Percentiles rank a stretch among this genome's conserved stretches.
phyloP scores from a whole-genome alignment of 2,113 vertebrate species.

The Leiothrix lutea region DNA sequence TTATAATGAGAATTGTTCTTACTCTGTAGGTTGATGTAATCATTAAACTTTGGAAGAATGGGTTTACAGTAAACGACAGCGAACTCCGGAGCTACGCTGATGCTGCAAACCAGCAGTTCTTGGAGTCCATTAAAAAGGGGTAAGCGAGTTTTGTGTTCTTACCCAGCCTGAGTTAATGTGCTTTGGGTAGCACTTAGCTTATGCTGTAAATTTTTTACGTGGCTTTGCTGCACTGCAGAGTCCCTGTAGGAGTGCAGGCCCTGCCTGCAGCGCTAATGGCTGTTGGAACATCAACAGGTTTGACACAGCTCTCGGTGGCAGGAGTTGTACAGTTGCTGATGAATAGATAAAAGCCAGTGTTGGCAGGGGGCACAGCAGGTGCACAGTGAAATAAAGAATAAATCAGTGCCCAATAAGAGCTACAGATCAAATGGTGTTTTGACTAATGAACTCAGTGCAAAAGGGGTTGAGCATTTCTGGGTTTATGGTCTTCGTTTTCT shows the following conservation, averaged over 20 bases:
- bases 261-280: not conserved
- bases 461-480: not conserved
- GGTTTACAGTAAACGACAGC: slow-evolving; percentile 89
- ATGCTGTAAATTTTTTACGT: not conserved
- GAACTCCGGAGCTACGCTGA: slow-evolving; percentile 87
- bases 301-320: not conserved
- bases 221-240: not conserved
- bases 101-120: slow-evolving; percentile 87
- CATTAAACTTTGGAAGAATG: slow-evolving; percentile 94
- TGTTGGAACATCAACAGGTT: not conserved
- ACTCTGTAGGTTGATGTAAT: slow-evolving; percentile 85
- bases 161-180: not conserved
- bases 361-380: slow-evolving; percentile 2
- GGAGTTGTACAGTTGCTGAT: not conserved
- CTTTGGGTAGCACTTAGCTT: not conserved
- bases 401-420: not conserved
- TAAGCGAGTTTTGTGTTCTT: slow-evolving; percentile 47
- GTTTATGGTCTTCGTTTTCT: not conserved
- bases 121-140: slow-evolving; percentile 93
- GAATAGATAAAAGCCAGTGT: not conserved
- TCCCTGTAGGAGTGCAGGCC: not conserved
- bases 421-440: not conserved
- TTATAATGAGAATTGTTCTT: not conserved
- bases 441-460: not conserved
- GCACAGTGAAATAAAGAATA: not conserved